Conservation (phyloP, 2,113 vertebrate species). For the Syrmaticus mikado region DNA sequence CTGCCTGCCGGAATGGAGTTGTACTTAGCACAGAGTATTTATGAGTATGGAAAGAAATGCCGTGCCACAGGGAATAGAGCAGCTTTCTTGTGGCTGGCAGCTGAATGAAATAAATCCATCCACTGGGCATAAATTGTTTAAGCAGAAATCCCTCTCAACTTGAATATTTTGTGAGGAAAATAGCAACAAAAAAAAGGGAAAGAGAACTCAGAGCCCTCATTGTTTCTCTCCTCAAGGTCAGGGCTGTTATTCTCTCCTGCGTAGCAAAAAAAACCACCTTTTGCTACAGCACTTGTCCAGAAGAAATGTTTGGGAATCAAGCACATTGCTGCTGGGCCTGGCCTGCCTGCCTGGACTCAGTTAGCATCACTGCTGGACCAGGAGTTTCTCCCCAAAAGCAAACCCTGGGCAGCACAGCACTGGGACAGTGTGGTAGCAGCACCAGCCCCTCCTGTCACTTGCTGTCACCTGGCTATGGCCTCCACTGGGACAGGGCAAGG, state of each 20-base stretch:
- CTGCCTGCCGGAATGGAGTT: not conserved
- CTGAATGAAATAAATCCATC: conserved; percentile 48
- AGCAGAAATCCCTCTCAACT: conserved; percentile 61
- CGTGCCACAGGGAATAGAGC: conserved; percentile 51
- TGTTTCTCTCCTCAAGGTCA: conserved; percentile 73
- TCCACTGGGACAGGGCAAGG: not conserved
- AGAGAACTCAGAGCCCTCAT: conserved; percentile 43
- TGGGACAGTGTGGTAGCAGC: not conserved
- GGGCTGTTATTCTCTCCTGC: conserved; percentile 17
- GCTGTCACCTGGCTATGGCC: not conserved
- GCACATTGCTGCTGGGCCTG: conserved; percentile 29
- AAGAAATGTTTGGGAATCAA: conserved; percentile 54
- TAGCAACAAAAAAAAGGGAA: not conserved
- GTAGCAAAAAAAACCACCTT: conserved; percentile 1
- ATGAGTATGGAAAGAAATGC: not conserved
- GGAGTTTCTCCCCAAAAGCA: conserved; percentile 22
- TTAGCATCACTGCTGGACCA: conserved; percentile 59
- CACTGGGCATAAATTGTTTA: conserved; percentile 65
- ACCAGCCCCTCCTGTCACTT: not conserved
- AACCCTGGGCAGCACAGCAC: not conserved
- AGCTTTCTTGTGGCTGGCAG: conserved; percentile 50
- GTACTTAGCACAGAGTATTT: conserved; percentile 53
- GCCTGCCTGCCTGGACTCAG: conserved; percentile 52
- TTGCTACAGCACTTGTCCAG: conserved; percentile 30
- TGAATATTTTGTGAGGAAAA: conserved; percentile 75